Base-by-base conservation (phyloP, 2,888 invertebrate species). In the Pardosa pseudoannulata region DNA sequence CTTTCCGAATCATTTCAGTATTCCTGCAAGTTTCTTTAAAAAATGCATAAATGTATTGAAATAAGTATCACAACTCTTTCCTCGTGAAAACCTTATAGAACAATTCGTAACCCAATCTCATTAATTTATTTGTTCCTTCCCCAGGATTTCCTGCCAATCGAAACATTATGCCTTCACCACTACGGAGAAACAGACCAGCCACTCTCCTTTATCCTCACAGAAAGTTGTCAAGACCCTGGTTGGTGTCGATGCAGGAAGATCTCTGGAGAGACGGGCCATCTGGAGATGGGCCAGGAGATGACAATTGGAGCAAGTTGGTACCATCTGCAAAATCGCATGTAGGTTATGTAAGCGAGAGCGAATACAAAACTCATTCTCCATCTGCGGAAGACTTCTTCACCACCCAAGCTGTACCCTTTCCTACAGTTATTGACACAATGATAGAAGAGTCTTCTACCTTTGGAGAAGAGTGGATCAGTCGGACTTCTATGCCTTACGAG, bases 241-340 rank as follows among this genome's bases (percentile, higher is more conserved):
- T 71, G 1, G 27, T 78, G 3, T 73, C 73, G 13, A 29, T 72
- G 11, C 62, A 76, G 23, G 79, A 86, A 68, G 79, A 79, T 9
- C n/a, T 80, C 6, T 62, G 71, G 62, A 29, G 32, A 29, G 87
- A 65, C 6, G 67, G 23, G 0, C 80, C 73, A 5, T 87, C 87
- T 1, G 87, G 87, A 11, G 87, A 87, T 27, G 87, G 87, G 0
- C 80, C 80, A 16, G 31, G 13, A 0, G 75, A 79, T 0, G 19
- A 72, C 1, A 65, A 65, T 70, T 28, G 71, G 1, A 62, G 67
- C 23, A 7, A 23, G 23, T 3, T 71, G 1, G 9, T 65, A 0
- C 36, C 50, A 29, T 6, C n/a, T 3, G 29, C 5, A 7, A 27
- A 11, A 19, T 29, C 68, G 6, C 0, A n/a, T 16, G 1, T 31